These are phyloP conservation scores for Drosophila fungiperda DNA, from an alignment of 2,888 invertebrate genomes.

Conservation along the genomic window DNA sequence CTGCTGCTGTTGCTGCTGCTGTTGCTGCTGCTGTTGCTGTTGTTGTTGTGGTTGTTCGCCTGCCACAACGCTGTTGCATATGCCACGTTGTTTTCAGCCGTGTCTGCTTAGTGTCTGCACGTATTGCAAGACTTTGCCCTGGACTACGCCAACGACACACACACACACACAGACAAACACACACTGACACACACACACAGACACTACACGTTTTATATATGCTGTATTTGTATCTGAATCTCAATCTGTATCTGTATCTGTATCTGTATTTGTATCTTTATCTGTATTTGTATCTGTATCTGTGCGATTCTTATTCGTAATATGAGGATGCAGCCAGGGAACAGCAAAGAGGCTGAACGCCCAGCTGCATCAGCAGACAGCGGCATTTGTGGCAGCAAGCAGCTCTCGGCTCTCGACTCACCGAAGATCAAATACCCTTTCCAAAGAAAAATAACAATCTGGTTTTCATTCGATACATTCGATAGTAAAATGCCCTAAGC, in stretches of 20 bases:
- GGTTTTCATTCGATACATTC: background rate
- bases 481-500: background rate
- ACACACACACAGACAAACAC: background rate
- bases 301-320: background rate
- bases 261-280: background rate
- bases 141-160: constrained; percentile 4
- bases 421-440: background rate
- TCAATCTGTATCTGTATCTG: background rate
- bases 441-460: background rate
- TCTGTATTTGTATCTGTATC: background rate
- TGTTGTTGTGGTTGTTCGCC: background rate
- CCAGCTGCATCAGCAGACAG: constrained; percentile 3
- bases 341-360: constrained; percentile 33
- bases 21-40: background rate
- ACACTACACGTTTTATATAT: background rate
- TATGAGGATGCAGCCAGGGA: background rate
- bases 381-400: background rate
- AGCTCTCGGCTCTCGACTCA: too few species aligned
- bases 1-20: background rate
- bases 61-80: constrained; percentile 59
- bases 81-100: constrained; percentile 59
- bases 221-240: background rate
- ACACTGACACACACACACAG: too few species aligned
- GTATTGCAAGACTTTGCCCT: constrained; percentile 18
- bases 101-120: constrained; percentile 72